A percentile compares a stretch with the other conserved stretches of the same genome.
phyloP scores from a whole-genome alignment of 2,888 invertebrate genomes.

The Cremastobaeus sp. region DNA sequence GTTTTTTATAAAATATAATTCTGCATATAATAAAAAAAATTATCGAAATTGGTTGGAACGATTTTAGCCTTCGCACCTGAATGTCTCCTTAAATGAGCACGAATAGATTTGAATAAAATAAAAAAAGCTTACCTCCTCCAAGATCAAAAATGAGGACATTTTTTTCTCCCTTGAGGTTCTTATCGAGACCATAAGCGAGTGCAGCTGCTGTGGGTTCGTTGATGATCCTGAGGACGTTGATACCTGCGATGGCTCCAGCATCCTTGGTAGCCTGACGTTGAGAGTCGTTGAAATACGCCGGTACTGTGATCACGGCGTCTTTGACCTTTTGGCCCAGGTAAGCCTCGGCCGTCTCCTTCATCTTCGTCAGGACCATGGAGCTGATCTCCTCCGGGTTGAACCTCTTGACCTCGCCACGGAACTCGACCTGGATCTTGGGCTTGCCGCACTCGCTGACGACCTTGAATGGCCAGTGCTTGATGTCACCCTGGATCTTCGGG shows the following conservation, averaged over 20 bases:
- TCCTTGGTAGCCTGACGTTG: slow-evolving; percentile 87
- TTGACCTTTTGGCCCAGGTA: slow-evolving; percentile 83
- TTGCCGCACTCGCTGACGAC: slow-evolving; percentile 80
- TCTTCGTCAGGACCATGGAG: slow-evolving; percentile 85
- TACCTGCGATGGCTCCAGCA: slow-evolving; percentile 84
- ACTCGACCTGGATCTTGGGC: slow-evolving; percentile 84
- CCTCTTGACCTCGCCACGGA: slow-evolving; percentile 82
- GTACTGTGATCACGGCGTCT: slow-evolving; percentile 88
- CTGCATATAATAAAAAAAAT: too few relatives aligned
- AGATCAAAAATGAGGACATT: slow-evolving; percentile 84
- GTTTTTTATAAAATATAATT: too few relatives aligned
- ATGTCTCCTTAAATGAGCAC: too few relatives aligned
- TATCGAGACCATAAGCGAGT: slow-evolving; percentile 85
- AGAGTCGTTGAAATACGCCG: too few relatives aligned
- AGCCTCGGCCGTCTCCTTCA: too few relatives aligned
- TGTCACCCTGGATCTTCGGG: slow-evolving; percentile 85
- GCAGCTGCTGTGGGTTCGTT: slow-evolving; percentile 83
- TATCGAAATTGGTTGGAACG: too few relatives aligned
- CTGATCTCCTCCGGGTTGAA: slow-evolving; percentile 86
- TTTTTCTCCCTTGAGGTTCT: slow-evolving; percentile 83
- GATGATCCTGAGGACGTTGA: slow-evolving; percentile 84
- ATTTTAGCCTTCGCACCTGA: too few relatives aligned
- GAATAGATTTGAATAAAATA: too few relatives aligned
- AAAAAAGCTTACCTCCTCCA: slow-evolving; percentile 79
- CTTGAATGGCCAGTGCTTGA: slow-evolving; percentile 90